Percentiles rank a stretch among this genome's conserved stretches.
Evolutionary conservation across 1,140 invertebrate genomes (phyloP).

Genomic region (Drosophila nannoptera): DNA sequence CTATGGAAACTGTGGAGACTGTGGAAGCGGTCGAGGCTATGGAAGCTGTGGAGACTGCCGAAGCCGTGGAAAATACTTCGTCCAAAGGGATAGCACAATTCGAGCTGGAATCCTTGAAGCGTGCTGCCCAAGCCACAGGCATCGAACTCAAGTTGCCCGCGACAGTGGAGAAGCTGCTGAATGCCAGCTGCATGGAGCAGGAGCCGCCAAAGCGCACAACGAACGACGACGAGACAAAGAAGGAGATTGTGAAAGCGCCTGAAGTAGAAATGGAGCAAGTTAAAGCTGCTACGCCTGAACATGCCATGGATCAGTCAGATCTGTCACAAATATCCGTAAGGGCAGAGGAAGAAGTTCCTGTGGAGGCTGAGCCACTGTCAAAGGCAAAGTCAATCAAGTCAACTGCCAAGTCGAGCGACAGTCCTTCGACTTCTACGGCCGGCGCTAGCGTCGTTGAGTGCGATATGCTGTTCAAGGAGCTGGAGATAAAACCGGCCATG

Average conservation of each 20-base stretch:
- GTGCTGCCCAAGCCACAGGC: slow-evolving; percentile 1
- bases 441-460: slow-evolving; percentile 40
- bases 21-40: background rate
- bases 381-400: background rate
- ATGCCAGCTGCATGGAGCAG: background rate
- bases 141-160: slow-evolving; percentile 1
- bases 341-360: background rate
- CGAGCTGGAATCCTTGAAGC: slow-evolving; percentile 7
- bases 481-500: slow-evolving; percentile 49
- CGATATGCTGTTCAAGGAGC: slow-evolving; percentile 59
- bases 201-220: background rate
- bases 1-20: background rate
- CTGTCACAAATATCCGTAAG: background rate
- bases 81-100: background rate
- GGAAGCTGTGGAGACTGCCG: background rate
- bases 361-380: background rate
- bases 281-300: too few relatives aligned
- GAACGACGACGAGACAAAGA: background rate
- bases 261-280: background rate
- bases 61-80: too few relatives aligned
- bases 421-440: background rate
- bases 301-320: background rate
- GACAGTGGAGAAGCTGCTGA: slow-evolving; percentile 3
- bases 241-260: background rate
- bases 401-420: background rate